Conservation (phyloP, 2,113 vertebrate species). For the Cyanistes caeruleus region DNA sequence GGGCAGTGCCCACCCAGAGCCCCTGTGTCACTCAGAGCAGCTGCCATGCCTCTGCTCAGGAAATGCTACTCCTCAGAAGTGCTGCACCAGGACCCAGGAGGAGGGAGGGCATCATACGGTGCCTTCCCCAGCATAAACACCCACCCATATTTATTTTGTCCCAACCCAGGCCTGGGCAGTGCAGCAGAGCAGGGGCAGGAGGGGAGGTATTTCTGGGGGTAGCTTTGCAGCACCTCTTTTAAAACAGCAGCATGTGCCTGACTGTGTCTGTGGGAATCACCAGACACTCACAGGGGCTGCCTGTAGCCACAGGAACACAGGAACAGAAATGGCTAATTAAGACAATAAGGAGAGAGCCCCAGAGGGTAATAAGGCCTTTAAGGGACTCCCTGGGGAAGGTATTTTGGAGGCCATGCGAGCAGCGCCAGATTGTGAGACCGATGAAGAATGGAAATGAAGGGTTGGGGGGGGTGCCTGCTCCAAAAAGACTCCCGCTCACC, state of each 20-base stretch:
- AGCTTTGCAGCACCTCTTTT: constrained; percentile 2
- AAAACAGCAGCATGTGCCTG: background rate
- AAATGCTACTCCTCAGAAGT: background rate
- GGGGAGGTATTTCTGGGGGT: background rate
- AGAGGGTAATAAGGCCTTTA: constrained; percentile 40
- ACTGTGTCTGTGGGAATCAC: background rate
- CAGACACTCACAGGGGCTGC: background rate
- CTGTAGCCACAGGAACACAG: background rate
- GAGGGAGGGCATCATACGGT: fast-evolving
- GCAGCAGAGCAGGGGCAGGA: background rate
- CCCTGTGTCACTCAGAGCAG: fast-evolving
- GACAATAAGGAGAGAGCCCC: background rate
- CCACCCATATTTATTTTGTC: fast-evolving
- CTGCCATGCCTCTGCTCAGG: background rate
- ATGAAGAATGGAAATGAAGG: background rate
- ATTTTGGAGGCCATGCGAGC: background rate
- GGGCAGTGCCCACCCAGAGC: background rate
- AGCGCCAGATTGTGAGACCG: fast-evolving
- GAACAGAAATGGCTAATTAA: constrained; percentile 16
- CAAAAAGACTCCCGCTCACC: background rate
- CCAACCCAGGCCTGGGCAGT: background rate
- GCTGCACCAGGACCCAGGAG: fast-evolving
- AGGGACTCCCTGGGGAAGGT: background rate
- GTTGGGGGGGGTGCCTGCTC: background rate
- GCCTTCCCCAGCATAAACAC: fast-evolving